These are phyloP conservation scores for Penaeus japonicus DNA, from an alignment of 1,140 invertebrate species.

Conservation along the genomic window DNA sequence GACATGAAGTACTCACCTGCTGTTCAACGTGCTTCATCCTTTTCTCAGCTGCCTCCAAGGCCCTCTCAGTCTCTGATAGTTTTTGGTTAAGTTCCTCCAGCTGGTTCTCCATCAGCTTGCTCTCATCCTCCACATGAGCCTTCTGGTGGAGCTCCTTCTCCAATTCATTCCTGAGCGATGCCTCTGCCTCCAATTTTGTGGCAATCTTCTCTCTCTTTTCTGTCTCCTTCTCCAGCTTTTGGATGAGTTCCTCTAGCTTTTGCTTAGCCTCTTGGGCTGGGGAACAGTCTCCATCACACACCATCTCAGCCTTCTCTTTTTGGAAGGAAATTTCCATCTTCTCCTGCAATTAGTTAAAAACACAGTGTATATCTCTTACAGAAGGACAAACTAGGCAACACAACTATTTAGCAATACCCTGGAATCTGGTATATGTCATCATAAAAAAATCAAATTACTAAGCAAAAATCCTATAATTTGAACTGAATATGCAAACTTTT, in stretches of 20 bases:
- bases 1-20: neutral
- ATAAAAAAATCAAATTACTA: too few species aligned
- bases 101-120: constrained; percentile 56
- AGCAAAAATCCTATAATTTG: too few species aligned
- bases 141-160: constrained; percentile 25
- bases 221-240: constrained; percentile 60
- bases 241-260: constrained; percentile 29
- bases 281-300: constrained; percentile 26
- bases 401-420: too few species aligned
- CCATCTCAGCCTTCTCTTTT: neutral
- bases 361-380: too few species aligned
- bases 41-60: constrained; percentile 2
- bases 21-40: constrained; percentile 13
- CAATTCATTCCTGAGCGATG: constrained; percentile 19
- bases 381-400: too few species aligned
- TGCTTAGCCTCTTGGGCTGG: constrained; percentile 12
- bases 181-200: constrained; percentile 55
- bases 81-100: constrained; percentile 14
- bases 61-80: neutral
- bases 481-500: too few species aligned
- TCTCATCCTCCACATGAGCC: constrained; percentile 46
- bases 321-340: neutral
- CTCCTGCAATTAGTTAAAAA: neutral
- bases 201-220: constrained; percentile 49
- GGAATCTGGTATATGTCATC: too few species aligned